phyloP scores from a whole-genome alignment of 1,140 invertebrate genomes.

The Zaprionus gabonicus region DNA sequence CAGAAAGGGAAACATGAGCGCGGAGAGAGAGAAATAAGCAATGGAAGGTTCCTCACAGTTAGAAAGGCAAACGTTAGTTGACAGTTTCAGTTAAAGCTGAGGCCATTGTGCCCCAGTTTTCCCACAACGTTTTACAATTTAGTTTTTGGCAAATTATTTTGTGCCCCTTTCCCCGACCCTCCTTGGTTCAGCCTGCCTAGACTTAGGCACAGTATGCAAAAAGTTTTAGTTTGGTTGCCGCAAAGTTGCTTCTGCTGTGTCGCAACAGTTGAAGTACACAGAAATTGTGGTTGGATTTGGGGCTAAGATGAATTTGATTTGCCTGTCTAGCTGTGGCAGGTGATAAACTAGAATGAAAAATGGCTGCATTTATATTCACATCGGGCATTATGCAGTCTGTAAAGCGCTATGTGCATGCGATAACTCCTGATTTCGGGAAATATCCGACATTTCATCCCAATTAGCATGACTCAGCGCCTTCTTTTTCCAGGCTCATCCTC shows the following conservation, averaged over 20 bases:
- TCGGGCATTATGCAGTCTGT: not conserved
- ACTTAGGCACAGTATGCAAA: conserved; percentile 28
- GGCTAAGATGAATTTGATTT: conserved; percentile 31
- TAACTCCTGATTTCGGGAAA: not conserved
- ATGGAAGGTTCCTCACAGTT: not conserved
- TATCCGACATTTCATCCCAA: conserved; percentile 22
- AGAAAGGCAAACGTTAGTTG: conserved; percentile 37
- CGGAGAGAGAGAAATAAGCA: not conserved
- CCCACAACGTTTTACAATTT: conserved; percentile 24
- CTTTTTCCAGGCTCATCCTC: conserved; percentile 15
- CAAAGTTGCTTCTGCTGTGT: conserved; percentile 16
- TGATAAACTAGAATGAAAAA: conserved; percentile 6
- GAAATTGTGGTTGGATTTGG: conserved; percentile 32
- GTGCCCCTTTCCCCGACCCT: not conserved
- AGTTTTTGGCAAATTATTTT: conserved; percentile 54
- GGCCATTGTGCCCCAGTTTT: not conserved
- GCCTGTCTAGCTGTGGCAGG: conserved; percentile 13
- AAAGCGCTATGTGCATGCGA: not conserved
- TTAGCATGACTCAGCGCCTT: conserved; percentile 24
- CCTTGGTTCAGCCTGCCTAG: not conserved
- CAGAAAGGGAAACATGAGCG: not conserved
- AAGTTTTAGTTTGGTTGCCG: conserved; percentile 27
- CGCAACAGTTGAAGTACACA: conserved; percentile 23
- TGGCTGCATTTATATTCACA: not conserved
- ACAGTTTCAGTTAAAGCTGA: conserved; percentile 35